These are phyloP conservation scores for Piezodorus guildinii DNA, from an alignment of 1,140 invertebrate species.

Conservation along the genomic window DNA sequence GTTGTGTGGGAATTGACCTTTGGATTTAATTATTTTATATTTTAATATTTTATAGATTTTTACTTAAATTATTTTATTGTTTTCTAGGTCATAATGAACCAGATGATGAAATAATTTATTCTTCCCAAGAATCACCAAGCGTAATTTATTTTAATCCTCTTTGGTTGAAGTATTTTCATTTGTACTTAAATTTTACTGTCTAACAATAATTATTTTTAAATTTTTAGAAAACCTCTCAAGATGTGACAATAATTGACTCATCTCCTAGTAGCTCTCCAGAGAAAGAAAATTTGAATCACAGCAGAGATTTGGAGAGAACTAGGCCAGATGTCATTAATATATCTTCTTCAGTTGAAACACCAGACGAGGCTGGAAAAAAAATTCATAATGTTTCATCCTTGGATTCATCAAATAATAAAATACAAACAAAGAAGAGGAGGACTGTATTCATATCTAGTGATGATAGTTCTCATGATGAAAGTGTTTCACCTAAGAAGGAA, in stretches of 20 bases:
- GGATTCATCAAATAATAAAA: neutral
- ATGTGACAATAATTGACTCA: neutral
- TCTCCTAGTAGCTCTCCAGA: neutral
- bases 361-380: neutral
- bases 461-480: neutral
- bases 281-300: neutral
- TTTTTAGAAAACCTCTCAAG: too few relatives aligned
- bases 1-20: too few relatives aligned
- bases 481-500: neutral
- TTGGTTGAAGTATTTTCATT: too few relatives aligned
- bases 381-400: neutral
- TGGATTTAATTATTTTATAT: too few relatives aligned
- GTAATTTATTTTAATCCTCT: too few relatives aligned
- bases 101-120: too few relatives aligned
- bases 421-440: neutral
- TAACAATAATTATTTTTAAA: too few relatives aligned
- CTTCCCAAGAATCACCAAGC: too few relatives aligned
- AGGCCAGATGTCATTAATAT: conserved; percentile 9
- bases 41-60: too few relatives aligned
- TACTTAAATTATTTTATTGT: too few relatives aligned
- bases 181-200: too few relatives aligned
- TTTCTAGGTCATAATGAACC: too few relatives aligned
- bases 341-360: neutral
- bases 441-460: neutral
- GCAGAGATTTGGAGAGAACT: neutral